Percentiles rank a stretch among this genome's conserved stretches.
Evolutionary conservation across 2,888 invertebrate species (phyloP).

Genomic region (Cremastobaeus sp.): DNA sequence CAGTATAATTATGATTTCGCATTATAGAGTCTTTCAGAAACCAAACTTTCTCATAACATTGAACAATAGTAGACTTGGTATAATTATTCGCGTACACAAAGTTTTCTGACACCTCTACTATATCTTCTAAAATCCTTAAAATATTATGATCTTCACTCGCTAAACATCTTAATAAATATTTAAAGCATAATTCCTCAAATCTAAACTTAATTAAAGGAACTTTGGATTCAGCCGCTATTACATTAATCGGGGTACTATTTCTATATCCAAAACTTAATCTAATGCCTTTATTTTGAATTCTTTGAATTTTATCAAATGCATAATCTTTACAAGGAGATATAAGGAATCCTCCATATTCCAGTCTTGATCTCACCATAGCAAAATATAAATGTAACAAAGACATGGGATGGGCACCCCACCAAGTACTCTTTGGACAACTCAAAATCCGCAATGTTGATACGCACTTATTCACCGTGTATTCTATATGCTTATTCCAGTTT

Average conservation of each 20-base stretch:
- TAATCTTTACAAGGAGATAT: conserved; percentile 13
- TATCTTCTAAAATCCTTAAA: conserved; percentile 12
- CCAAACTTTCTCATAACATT: conserved; percentile 19
- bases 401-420: conserved; percentile 44
- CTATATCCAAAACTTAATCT: conserved; percentile 49
- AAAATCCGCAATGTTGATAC: conserved; percentile 25
- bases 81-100: conserved; percentile 31
- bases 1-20: conserved; percentile 3
- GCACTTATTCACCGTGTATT: conserved; percentile 7
- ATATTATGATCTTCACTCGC: background rate
- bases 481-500: conserved; percentile 33
- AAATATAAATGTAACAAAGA: conserved; percentile 11
- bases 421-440: conserved; percentile 30
- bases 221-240: conserved; percentile 42
- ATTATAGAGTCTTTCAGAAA: conserved; percentile 9
- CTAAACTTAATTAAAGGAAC: conserved; percentile 23
- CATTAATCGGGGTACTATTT: conserved; percentile 47
- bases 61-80: conserved; percentile 7
- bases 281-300: conserved; percentile 34
- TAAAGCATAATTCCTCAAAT: conserved; percentile 26
- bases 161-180: conserved; percentile 31
- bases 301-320: conserved; percentile 18
- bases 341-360: conserved; percentile 40
- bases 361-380: conserved; percentile 13
- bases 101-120: background rate